phyloP scores from a whole-genome alignment of 2,113 vertebrate species.

The Lathamus discolor region DNA sequence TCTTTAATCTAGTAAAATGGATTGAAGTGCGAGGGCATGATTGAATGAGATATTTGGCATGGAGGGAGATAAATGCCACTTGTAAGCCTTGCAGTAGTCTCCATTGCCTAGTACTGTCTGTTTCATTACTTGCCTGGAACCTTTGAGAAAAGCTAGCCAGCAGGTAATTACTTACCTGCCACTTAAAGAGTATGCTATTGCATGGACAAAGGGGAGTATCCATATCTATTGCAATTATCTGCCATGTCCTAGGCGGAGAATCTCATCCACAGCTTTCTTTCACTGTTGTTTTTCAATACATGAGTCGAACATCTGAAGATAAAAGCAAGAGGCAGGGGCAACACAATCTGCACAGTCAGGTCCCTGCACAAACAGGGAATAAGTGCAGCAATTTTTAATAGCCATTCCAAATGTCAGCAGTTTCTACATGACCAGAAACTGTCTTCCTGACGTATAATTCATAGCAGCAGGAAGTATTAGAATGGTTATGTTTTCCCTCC shows the following conservation, averaged over 20 bases:
- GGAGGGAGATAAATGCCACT: not conserved
- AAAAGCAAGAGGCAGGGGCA: not conserved
- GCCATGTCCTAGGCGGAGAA: not conserved
- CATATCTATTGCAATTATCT: not conserved
- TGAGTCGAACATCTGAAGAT: not conserved
- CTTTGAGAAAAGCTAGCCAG: not conserved
- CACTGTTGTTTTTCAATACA: not conserved
- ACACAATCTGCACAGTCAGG: not conserved
- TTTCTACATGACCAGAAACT: not conserved
- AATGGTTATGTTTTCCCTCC: not conserved
- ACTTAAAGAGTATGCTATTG: not conserved
- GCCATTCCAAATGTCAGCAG: not conserved
- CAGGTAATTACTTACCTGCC: not conserved
- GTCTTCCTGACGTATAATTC: not conserved
- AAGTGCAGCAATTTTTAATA: not conserved
- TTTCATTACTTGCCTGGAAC: not conserved
- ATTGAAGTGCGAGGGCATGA: not conserved
- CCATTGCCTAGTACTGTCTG: not conserved
- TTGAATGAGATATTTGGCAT: not conserved
- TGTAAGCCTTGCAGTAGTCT: not conserved
- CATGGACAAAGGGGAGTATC: not conserved
- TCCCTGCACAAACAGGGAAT: constrained; percentile 22
- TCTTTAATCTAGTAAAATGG: not conserved
- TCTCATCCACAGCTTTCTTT: not conserved
- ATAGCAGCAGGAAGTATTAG: not conserved